A percentile compares a stretch with the other conserved stretches of the same genome.
Conservation (phyloP, 2,888 invertebrate species). For the Pocota personata region DNA sequence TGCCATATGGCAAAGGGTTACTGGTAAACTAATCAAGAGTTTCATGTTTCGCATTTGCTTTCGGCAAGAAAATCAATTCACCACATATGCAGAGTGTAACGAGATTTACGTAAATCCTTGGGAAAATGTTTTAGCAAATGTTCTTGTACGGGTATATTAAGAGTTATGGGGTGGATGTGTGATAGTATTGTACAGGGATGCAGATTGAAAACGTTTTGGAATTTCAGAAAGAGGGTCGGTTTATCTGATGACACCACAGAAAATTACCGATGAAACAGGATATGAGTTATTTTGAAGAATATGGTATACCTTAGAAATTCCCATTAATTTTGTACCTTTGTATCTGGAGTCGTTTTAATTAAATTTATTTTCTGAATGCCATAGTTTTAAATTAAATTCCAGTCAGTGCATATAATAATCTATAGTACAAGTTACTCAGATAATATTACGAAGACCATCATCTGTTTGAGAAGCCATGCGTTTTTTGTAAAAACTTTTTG, state of each 20-base stretch:
- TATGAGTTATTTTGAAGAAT: background rate
- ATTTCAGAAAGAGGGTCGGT: background rate
- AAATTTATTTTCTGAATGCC: background rate
- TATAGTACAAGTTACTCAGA: no score
- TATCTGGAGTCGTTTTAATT: background rate
- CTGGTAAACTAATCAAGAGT: constrained; percentile 44
- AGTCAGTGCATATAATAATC: no score
- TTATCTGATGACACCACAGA: constrained; percentile 12
- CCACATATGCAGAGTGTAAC: constrained; percentile 15
- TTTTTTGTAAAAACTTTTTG: no score
- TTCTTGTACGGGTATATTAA: background rate
- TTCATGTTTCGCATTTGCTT: constrained; percentile 40
- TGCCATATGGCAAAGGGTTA: background rate
- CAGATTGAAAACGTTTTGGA: no score
- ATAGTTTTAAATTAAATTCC: no score
- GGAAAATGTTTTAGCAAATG: background rate
- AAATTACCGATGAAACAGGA: background rate
- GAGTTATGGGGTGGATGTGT: background rate
- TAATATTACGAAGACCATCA: no score
- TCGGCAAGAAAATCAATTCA: constrained; percentile 46
- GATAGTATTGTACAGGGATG: background rate
- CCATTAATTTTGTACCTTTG: background rate
- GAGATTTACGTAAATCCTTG: constrained; percentile 20
- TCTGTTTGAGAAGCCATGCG: no score
- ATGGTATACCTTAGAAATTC: background rate